These are phyloP conservation scores for Lichenostomus cassidix DNA, from an alignment of 2,113 vertebrate genomes.

Conservation along the genomic window DNA sequence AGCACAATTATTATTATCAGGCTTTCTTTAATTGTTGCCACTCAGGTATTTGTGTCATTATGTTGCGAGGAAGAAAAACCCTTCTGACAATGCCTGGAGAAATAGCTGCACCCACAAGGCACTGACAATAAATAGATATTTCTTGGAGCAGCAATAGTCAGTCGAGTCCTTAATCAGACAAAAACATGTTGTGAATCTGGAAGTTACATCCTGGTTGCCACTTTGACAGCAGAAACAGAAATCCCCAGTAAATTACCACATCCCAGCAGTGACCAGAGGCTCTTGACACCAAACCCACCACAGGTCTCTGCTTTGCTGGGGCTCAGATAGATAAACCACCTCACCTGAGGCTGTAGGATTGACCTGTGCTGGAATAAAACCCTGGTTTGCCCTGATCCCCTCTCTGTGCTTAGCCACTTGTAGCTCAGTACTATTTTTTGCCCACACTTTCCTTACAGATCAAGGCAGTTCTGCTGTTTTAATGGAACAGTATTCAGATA, in stretches of 20 bases:
- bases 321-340: neutral
- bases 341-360: neutral
- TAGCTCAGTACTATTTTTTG: neutral
- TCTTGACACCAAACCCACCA: neutral
- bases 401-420: neutral
- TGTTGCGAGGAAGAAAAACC: neutral
- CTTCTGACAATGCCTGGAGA: neutral
- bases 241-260: neutral
- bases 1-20: neutral
- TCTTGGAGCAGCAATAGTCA: neutral
- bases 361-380: neutral
- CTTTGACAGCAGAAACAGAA: neutral
- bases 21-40: neutral
- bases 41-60: neutral
- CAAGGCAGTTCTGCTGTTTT: neutral
- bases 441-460: neutral
- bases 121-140: neutral
- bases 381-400: neutral
- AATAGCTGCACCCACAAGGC: neutral
- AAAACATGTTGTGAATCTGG: neutral
- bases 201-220: accelerated
- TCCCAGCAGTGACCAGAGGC: neutral
- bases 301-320: neutral
- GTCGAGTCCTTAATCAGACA: neutral
- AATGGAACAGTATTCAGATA: neutral